phyloP scores from a whole-genome alignment of 2,888 invertebrate genomes.

The Drosophila nigritarsus region DNA sequence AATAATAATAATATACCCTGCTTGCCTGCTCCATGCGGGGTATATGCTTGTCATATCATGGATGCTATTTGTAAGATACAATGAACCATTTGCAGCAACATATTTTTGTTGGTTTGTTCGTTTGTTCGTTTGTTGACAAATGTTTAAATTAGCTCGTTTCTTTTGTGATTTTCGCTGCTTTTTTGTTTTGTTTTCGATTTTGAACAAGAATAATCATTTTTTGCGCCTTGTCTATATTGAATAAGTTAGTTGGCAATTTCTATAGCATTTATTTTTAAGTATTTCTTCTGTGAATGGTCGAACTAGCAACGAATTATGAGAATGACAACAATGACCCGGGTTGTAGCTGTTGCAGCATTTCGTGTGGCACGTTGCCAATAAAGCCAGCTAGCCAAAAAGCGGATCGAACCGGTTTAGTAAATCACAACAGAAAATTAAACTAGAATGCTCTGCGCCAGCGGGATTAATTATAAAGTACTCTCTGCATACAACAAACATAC shows the following conservation, averaged over 20 bases:
- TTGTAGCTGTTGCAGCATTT: conserved; percentile 41
- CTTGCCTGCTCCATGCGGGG: neutral
- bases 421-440: conserved; percentile 30
- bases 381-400: conserved; percentile 34
- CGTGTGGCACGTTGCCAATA: conserved; percentile 61
- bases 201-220: conserved; percentile 2
- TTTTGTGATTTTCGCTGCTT: neutral
- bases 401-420: conserved; percentile 52
- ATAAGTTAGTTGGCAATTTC: conserved; percentile 26
- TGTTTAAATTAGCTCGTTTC: neutral
- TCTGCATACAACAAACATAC: neutral
- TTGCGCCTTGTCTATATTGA: conserved; percentile 20
- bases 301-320: conserved; percentile 35
- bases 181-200: neutral
- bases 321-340: conserved; percentile 70
- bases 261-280: conserved; percentile 26
- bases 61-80: neutral
- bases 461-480: neutral
- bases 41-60: neutral
- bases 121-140: neutral
- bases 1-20: neutral
- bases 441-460: neutral
- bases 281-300: conserved; percentile 24
- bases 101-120: neutral
- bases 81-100: neutral